Evolutionary conservation across 2,797 vertebrate genomes (phyloP), one percentile per base, ranked within the genome.

Genomic region (Pipistrellus pygmaeus): DNA sequence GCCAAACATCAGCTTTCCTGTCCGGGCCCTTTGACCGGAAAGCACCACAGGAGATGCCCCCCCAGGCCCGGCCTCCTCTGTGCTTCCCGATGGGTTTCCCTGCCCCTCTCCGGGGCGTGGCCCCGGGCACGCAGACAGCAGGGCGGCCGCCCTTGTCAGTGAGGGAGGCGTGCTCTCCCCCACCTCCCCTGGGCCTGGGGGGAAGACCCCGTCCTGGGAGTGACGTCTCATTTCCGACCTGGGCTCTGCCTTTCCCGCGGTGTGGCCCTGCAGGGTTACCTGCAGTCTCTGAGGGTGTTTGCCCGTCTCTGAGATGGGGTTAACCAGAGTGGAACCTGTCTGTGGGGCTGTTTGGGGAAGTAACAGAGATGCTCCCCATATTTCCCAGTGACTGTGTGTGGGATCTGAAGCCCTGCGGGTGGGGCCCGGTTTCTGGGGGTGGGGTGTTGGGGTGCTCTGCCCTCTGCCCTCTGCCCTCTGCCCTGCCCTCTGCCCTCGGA

Each of bases 141-240:
- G 85, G 41, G 14, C 0, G 3, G 3, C 84, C 84, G 13, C 13
- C 38, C 20, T 35, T 11, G 6, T 38, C 55, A 0, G 0, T 0
- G 25, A 60, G 32, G 60, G n/a, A 20, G 25, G 20, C 0, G 0
- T 25, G 64, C 4, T 15, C 64, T 3, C 0, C 1, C 30, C 11
- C 21, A 9, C 25, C 51, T 23, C 55, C 25, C 55, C n/a, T 0
- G 0, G 12, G 23, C 12, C 35, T 3, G 17, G n/a, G 57, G 38
- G 2, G 27, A 10, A 8, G 48, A 25, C 0, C 5, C 1, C 2
- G 48, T 64, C 55, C 44, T 57, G 0, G 8, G 25, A 73, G 68
- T 30, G 4, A 38, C 2, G 35, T 0, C 8, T 25, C 76, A 18
- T n/a, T 57, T 51, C 51, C 9, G 68, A 13, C 14, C 25, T 57